Percentiles rank a stretch among this genome's conserved stretches.
These are phyloP conservation scores for Tricholauxania praeusta DNA, from an alignment of 2,888 invertebrate genomes.

Conservation along the genomic window DNA sequence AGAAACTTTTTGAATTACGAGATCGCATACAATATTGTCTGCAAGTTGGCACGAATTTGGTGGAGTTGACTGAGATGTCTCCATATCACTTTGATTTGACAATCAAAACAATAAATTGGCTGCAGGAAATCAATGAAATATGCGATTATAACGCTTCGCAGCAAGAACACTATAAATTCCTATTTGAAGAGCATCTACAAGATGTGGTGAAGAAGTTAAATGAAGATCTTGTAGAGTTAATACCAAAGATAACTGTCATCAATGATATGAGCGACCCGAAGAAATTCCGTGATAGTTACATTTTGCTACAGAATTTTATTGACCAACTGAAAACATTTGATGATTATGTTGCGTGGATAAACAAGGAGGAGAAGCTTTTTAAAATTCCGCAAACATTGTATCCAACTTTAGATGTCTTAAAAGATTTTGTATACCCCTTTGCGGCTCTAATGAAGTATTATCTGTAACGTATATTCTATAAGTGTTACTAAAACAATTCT, in stretches of 20 bases:
- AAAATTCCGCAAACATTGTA: constrained; percentile 84
- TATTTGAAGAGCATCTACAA: constrained; percentile 85
- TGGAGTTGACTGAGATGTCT: constrained; percentile 82
- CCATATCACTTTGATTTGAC: constrained; percentile 84
- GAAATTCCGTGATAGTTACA: constrained; percentile 82
- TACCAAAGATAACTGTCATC: constrained; percentile 81
- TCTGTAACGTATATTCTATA: neutral
- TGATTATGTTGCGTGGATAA: constrained; percentile 85
- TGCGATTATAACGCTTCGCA: constrained; percentile 82
- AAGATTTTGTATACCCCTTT: constrained; percentile 78
- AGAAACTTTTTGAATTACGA: constrained; percentile 76
- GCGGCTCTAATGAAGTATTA: constrained; percentile 75
- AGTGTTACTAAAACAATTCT: neutral
- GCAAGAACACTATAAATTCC: constrained; percentile 84
- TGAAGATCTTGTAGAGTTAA: constrained; percentile 77
- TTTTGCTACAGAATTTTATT: constrained; percentile 81
- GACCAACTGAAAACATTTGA: constrained; percentile 82
- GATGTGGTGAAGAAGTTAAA: constrained; percentile 78
- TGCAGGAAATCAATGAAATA: constrained; percentile 82
- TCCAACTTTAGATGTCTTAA: constrained; percentile 83
- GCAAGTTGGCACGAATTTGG: constrained; percentile 74
- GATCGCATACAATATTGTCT: constrained; percentile 78
- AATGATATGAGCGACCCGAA: constrained; percentile 87
- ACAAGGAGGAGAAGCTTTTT: constrained; percentile 86
- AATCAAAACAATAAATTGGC: constrained; percentile 86